Base-by-base conservation (phyloP, 2,797 vertebrate species). In the Sebastes flavidus region DNA sequence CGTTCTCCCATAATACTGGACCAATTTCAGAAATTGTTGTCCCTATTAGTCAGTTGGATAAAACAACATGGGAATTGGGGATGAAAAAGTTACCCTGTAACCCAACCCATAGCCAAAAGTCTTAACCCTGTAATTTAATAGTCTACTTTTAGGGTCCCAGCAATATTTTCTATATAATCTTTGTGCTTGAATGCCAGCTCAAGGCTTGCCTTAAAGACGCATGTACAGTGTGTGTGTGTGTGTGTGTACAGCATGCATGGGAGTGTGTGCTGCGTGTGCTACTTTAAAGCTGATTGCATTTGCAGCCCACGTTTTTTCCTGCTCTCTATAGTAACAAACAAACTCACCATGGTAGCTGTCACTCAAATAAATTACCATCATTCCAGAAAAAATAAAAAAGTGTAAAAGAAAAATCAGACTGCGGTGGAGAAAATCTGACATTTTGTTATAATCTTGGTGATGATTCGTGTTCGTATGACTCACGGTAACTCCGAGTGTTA, bases 291-390 rank as follows among this genome's bases (percentile, higher is more conserved):
- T 75, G 52, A 58, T 80, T 82, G 34, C 52, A 13, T 32, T 56
- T 68, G 27, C 49, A 60, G 34, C 46, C 25, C 25, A 84, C 38
- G 27, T 54, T 68, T 32, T 73, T 73, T 85, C 52, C 20, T 7
- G 18, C 16, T 56, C 61, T 79, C 62, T 24, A 70, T 27, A 30
- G 14, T 36, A 32, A 67, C 65, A 72, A 86, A 74, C 49, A 80
- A 10, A 63, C 18, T 77, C 77, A 34, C 46, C n/a, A 49, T 46
- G 25, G 62, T 65, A 22, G 16, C 59, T 79, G 49, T 38, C 75
- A 68, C 52, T 77, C 56, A 70, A 58, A 12, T 56, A 59, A 75
- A 82, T 84, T 32, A 75, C 42, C 24, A 34, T 61, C 18, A 61
- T 65, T 70, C 8, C 8, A 54, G 65, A 42, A 58, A 66, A 49